These are phyloP conservation scores for Hydrozoanthus tunicans DNA, from an alignment of 64 coral and sea anemone genomes.

Conservation along the genomic window DNA sequence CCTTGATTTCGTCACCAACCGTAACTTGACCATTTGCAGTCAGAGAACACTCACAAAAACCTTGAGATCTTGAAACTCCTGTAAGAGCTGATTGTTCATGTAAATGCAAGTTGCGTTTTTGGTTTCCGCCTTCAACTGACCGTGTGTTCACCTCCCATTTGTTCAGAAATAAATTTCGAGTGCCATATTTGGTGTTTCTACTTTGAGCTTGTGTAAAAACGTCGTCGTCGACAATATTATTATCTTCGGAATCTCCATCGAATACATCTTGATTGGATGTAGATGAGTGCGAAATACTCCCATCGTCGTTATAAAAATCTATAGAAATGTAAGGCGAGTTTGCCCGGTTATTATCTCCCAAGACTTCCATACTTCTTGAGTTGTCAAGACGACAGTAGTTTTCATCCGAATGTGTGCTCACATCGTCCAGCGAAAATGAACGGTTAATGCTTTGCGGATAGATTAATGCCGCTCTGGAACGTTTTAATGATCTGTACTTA, in stretches of 20 bases:
- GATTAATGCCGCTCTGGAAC: constrained; percentile 43
- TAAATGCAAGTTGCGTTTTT: not conserved
- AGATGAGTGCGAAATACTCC: constrained; percentile 30
- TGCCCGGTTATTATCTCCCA: not conserved
- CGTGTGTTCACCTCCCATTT: no score
- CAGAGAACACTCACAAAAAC: constrained; percentile 36
- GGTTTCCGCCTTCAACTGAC: not conserved
- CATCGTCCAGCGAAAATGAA: constrained; percentile 41
- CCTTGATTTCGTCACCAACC: not conserved
- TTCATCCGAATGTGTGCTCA: constrained; percentile 3
- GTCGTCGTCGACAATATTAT: not conserved
- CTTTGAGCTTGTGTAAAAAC: not conserved
- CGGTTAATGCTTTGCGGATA: constrained; percentile 37
- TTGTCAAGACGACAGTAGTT: not conserved
- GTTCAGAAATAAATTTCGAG: not conserved
- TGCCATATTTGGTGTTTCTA: not conserved
- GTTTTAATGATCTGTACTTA: constrained; percentile 56
- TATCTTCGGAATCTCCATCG: not conserved
- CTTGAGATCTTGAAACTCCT: constrained; percentile 23
- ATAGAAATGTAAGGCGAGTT: constrained; percentile 32
- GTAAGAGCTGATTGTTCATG: constrained; percentile 28
- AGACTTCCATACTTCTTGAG: constrained; percentile 46
- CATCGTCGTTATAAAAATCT: constrained; percentile 56
- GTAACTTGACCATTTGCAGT: not conserved
- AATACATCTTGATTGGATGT: constrained; percentile 10